Percentiles rank a stretch among this genome's conserved stretches.
Evolutionary conservation across 1,140 invertebrate species (phyloP).

Genomic region (Drosophila mauritiana): DNA sequence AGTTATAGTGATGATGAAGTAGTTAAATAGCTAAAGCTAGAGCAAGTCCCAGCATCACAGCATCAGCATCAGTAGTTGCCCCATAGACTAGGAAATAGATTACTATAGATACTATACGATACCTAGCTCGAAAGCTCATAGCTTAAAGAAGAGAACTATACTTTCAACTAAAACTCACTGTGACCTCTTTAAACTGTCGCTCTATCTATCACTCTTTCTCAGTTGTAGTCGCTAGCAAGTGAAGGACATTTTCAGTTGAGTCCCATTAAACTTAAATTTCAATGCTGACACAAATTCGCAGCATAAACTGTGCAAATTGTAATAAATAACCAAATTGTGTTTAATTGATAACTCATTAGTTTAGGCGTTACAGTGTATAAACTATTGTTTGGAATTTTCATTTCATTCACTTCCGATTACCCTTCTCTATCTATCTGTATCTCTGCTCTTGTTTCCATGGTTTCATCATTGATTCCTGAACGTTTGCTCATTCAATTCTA

Average conservation of each 20-base stretch:
- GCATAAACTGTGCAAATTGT: constrained; percentile 83
- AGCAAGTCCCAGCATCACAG: constrained; percentile 49
- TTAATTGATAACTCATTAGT: constrained; percentile 69
- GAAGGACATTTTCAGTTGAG: constrained; percentile 59
- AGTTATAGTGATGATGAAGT: constrained; percentile 31
- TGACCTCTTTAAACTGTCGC: constrained; percentile 10
- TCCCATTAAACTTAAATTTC: constrained; percentile 23
- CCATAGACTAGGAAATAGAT: constrained; percentile 32
- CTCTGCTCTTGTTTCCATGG: constrained; percentile 38
- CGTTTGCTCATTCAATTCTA: constrained; percentile 43
- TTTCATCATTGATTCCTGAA: constrained; percentile 48
- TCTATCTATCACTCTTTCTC: constrained; percentile 23
- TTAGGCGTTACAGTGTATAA: constrained; percentile 83
- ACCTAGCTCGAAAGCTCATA: constrained; percentile 24
- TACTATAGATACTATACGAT: background rate
- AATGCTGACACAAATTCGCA: constrained; percentile 8
- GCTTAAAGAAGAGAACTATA: constrained; percentile 6
- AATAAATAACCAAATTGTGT: constrained; percentile 66
- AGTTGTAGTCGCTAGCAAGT: constrained; percentile 23
- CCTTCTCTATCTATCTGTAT: constrained; percentile 12
- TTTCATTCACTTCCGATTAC: constrained; percentile 24
- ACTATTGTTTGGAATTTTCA: constrained; percentile 60
- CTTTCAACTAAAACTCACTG: constrained; percentile 18
- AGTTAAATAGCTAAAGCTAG: constrained; percentile 27
- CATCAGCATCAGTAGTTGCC: constrained; percentile 55